Evolutionary conservation across 2,113 vertebrate species (phyloP), one percentile per base, ranked within the genome.

Genomic region (Condylura cristata): DNA sequence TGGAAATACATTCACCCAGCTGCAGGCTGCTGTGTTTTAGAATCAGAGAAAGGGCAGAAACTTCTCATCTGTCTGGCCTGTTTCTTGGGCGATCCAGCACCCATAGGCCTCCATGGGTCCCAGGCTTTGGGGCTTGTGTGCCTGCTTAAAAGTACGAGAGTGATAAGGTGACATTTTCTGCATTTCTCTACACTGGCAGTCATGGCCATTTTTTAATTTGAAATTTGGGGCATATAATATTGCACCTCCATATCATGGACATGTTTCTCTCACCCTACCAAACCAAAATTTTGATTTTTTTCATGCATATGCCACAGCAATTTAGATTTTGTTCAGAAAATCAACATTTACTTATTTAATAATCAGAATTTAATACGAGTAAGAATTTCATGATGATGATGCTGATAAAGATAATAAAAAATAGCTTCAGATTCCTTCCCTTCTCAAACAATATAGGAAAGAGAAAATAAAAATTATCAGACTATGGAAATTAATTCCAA

Each of bases 401-500:
- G 18, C 17, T 56, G 63, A 5, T 0, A 53, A 91, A 48, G 63
- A n/a, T 37, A 68, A 81, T 63, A 70, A 96, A 81, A 86, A 34
- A 71, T 87, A 68, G 16, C 6, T 14, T 39, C 56, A 79, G 53
- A 70, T 68, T 93, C 93, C 92, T 70, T 26, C 56, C 87, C 93
- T 92, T 91, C 76, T 76, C 93, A 95, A 97, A 92, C 9, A 93
- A 90, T 28, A 91, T 66, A 72, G 65, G 61, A 97, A 86, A 87
- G 65, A 94, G 87, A 90, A 9, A 30, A 87, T 83, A 91, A 97
- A 98, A 97, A 96, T 95, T 88, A 81, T 95, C 75, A 94, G 89
- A 98, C 97, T 97, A 96, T 97, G 93, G 95, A 98, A 97, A 97
- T 97, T 95, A 97, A 97, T 97, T 97, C 97, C 97, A 97, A 70